Evolutionary conservation across 2,113 vertebrate species (phyloP), one percentile per base, ranked within the genome.

Genomic region (Sebastes fasciatus): DNA sequence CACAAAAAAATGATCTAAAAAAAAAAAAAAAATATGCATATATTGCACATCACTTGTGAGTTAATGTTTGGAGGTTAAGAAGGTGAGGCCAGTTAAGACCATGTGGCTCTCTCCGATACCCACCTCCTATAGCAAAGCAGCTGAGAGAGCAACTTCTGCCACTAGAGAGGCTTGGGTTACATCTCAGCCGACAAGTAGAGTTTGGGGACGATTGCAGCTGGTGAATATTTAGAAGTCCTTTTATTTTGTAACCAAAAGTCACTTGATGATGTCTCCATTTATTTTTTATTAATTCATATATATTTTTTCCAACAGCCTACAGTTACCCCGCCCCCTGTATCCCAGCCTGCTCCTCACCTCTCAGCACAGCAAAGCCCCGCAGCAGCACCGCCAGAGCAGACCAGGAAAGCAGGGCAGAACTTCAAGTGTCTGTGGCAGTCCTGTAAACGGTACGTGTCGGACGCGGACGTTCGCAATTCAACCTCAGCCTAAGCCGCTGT

Each of bases 391-490:
- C 85, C 93, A 55, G 98, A 99, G 83, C 96, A 96, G 67, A 91
- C 91, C 88, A 97, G 97, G 89, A 99, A 97, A 94, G 95, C 98
- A 74, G 98, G 98, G 92, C 98, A 99, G 94, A 99, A 98, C 95
- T 99, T 99, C 95, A 99, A 97, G 96, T 99, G 98, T 97, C 95
- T 99, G 66, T 99, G 98, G 98, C 97, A 98, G 67, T 96, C 97
- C 84, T 99, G 98, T 95, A 99, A 97, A 98, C 97, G 98, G 98
- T 99, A 95, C 90, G 93, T 3, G 8, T 16, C 0, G 0, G 1
- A 11, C 23, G 2, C n/a, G 0, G 2, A 9, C 46, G 1, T 26
- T 42, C 4, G 0, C 8, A 14, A 7, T 2, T 1, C 26, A 4
- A 10, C 23, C 9, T 17, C 1, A 11, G 10, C n/a, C 6, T 26